A percentile compares a stretch with the other conserved stretches of the same genome.
phyloP scores from a whole-genome alignment of 2,797 vertebrate species.

The Myiotriccus ornatus region DNA sequence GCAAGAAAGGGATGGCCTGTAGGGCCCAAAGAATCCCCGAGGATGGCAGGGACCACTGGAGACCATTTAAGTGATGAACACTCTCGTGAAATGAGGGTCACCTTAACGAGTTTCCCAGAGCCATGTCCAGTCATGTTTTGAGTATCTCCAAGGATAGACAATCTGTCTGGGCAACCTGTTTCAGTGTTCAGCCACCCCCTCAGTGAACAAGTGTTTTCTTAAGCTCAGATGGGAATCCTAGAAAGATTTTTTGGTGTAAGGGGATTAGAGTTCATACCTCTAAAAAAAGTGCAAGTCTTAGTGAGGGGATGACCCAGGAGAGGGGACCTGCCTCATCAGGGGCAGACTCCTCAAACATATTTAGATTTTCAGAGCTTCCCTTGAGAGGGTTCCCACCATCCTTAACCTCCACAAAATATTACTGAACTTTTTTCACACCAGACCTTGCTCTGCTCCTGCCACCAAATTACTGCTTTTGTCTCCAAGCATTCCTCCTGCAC shows the following conservation, averaged over 20 bases:
- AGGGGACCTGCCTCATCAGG: background rate
- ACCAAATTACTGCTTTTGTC: background rate
- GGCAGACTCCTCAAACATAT: background rate
- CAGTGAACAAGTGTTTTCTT: background rate
- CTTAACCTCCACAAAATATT: background rate
- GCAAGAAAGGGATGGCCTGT: background rate
- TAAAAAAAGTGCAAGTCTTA: background rate
- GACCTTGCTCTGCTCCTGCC: background rate
- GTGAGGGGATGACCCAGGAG: background rate
- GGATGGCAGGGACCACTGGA: background rate
- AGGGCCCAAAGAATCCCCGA: background rate
- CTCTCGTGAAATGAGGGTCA: background rate
- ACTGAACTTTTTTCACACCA: background rate
- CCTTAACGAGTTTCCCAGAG: background rate
- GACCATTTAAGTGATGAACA: background rate
- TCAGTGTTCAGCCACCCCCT: background rate
- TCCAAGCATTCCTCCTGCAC: background rate
- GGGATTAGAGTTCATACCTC: background rate
- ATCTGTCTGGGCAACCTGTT: background rate
- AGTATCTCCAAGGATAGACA: background rate
- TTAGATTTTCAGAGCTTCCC: background rate
- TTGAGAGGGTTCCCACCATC: background rate
- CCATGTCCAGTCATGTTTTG: background rate
- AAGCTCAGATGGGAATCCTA: background rate
- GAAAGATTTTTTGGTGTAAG: background rate